Conservation (phyloP, 2,888 invertebrate genomes). For the Drosophila sordidapex region DNA sequence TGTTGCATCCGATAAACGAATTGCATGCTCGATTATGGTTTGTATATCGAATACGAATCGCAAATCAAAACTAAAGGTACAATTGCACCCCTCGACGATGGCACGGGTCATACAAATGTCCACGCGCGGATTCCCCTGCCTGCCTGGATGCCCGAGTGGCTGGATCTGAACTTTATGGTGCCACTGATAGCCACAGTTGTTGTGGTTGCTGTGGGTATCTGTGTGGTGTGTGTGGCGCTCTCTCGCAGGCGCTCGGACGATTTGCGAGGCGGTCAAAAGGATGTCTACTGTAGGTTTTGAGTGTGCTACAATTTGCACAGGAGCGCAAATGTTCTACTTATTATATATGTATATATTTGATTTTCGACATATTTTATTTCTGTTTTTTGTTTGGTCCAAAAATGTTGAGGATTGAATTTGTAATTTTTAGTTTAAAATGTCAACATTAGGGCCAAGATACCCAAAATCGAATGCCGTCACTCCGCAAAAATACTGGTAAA, state of each 20-base stretch:
- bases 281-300: constrained; percentile 89
- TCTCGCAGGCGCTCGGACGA: constrained; percentile 93
- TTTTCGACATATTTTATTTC: constrained; percentile 61
- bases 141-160: constrained; percentile 93
- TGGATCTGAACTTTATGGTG: constrained; percentile 95
- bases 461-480: constrained; percentile 40
- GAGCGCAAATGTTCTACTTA: constrained; percentile 9
- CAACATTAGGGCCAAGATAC: constrained; percentile 13
- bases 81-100: constrained; percentile 91
- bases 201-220: constrained; percentile 94
- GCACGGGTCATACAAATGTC: constrained; percentile 84
- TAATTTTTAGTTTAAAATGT: not conserved
- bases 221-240: constrained; percentile 95
- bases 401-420: constrained; percentile 14
- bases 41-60: constrained; percentile 17
- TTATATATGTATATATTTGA: constrained; percentile 9
- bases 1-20: constrained; percentile 54
- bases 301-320: constrained; percentile 14
- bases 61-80: constrained; percentile 87
- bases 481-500: constrained; percentile 38
- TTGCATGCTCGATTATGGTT: constrained; percentile 49
- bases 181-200: constrained; percentile 95
- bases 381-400: constrained; percentile 43
- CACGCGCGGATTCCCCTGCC: constrained; percentile 86
- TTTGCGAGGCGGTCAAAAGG: constrained; percentile 91